A percentile compares a stretch with the other conserved stretches of the same genome.
These are phyloP conservation scores for Epinephelus moara DNA, from an alignment of 2,113 vertebrate species.

Conservation along the genomic window DNA sequence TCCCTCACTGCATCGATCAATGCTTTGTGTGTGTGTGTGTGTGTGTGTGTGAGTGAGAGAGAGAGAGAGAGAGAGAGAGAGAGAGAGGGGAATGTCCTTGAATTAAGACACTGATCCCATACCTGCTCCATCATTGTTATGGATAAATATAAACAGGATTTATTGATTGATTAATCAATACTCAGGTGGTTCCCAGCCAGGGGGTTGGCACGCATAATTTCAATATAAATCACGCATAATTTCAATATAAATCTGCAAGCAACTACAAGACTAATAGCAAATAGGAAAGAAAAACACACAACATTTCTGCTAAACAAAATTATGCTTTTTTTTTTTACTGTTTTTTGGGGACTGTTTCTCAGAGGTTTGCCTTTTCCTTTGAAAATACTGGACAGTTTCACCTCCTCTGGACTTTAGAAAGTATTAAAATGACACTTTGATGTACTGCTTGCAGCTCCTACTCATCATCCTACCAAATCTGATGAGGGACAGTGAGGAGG, in stretches of 20 bases:
- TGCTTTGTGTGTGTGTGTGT: constrained; percentile 8
- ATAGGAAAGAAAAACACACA: neutral
- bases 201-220: neutral
- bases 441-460: neutral
- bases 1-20: constrained; percentile 47
- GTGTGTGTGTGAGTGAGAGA: neutral
- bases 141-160: constrained; percentile 3
- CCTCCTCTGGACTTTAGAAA: neutral
- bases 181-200: neutral
- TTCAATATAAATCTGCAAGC: neutral
- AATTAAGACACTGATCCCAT: constrained; percentile 5
- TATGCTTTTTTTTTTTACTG: neutral
- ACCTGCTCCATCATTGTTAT: constrained; percentile 10
- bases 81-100: constrained; percentile 30
- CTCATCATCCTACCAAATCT: neutral
- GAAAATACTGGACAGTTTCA: neutral
- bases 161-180: neutral
- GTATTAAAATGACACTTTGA: neutral
- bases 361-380: neutral
- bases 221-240: neutral
- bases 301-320: neutral
- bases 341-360: too few species aligned
- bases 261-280: neutral
- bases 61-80: neutral
- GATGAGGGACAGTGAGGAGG: neutral